Conservation (phyloP, 2,113 vertebrate genomes). For the Glaucidium brasilianum region DNA sequence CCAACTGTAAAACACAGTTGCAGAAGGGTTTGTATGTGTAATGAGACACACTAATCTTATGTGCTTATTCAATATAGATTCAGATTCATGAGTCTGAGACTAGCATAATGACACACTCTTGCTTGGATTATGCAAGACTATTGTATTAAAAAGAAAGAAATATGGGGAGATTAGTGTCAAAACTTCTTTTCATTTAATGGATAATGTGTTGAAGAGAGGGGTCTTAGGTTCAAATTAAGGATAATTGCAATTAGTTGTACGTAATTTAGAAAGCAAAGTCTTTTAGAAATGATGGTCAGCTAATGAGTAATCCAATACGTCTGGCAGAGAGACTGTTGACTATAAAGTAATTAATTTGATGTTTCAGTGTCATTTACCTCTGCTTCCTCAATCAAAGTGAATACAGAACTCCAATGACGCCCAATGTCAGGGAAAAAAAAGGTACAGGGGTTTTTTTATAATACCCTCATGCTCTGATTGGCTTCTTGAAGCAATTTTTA, state of each 20-base stretch:
- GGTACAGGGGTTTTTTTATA: not conserved
- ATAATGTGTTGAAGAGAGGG: not conserved
- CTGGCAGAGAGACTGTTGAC: not conserved
- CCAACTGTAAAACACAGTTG: not conserved
- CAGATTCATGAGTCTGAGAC: slow-evolving; percentile 13
- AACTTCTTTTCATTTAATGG: slow-evolving; percentile 15
- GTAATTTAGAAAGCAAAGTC: slow-evolving; percentile 26
- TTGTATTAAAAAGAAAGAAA: not conserved
- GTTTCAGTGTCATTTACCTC: slow-evolving; percentile 26
- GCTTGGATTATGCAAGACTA: not conserved
- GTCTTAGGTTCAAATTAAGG: slow-evolving; percentile 6
- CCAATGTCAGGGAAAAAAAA: not conserved
- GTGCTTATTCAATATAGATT: slow-evolving; percentile 29
- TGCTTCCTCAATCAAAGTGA: not conserved
- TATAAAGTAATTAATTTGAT: slow-evolving; percentile 20
- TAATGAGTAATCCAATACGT: not conserved
- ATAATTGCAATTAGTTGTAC: slow-evolving; percentile 44
- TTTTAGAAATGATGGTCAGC: slow-evolving; percentile 10
- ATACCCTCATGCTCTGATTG: not conserved
- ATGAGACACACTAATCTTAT: not conserved
- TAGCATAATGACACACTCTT: slow-evolving; percentile 8
- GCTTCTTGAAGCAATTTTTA: not conserved
- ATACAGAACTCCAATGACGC: not conserved
- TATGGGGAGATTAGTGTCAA: slow-evolving; percentile 23
- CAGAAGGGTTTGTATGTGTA: not conserved